Conservation (phyloP, 2,888 invertebrate species). For the Lasiommata megera region DNA sequence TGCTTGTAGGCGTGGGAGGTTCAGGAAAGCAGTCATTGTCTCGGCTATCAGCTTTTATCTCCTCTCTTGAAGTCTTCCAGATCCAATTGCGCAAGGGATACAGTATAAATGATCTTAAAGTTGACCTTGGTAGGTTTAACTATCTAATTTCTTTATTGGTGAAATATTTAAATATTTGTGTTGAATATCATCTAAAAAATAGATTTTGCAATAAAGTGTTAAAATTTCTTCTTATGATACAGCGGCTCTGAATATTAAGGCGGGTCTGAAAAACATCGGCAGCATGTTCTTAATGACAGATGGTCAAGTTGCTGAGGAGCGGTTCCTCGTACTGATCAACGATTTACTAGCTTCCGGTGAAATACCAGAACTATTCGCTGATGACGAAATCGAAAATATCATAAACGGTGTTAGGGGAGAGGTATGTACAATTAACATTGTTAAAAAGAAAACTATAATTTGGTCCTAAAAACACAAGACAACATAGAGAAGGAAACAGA, state of each 20-base stretch:
- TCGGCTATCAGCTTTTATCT: constrained; percentile 93
- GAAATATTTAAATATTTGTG: no score
- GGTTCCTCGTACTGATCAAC: constrained; percentile 94
- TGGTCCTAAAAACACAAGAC: neutral
- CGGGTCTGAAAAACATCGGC: constrained; percentile 92
- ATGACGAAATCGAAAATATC: constrained; percentile 95
- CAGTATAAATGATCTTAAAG: constrained; percentile 89
- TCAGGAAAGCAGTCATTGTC: constrained; percentile 97
- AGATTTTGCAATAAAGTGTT: no score
- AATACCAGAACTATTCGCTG: constrained; percentile 93
- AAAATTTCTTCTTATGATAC: constrained; percentile 38
- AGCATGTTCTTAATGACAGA: constrained; percentile 96
- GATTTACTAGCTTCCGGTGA: constrained; percentile 97
- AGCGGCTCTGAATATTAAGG: constrained; percentile 90
- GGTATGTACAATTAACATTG: constrained; percentile 53
- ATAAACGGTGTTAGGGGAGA: constrained; percentile 88
- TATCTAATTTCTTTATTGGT: no score
- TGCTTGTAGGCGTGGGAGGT: constrained; percentile 96
- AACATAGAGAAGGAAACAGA: neutral
- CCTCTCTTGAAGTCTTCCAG: constrained; percentile 95
- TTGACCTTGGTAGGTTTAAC: constrained; percentile 80
- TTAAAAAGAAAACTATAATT: neutral
- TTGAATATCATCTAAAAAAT: no score
- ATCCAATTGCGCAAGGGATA: constrained; percentile 95
- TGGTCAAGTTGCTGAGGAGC: constrained; percentile 94